A percentile compares a stretch with the other conserved stretches of the same genome.
Conservation (phyloP, 2,797 vertebrate species). For the Gymnoscopelus braueri region DNA sequence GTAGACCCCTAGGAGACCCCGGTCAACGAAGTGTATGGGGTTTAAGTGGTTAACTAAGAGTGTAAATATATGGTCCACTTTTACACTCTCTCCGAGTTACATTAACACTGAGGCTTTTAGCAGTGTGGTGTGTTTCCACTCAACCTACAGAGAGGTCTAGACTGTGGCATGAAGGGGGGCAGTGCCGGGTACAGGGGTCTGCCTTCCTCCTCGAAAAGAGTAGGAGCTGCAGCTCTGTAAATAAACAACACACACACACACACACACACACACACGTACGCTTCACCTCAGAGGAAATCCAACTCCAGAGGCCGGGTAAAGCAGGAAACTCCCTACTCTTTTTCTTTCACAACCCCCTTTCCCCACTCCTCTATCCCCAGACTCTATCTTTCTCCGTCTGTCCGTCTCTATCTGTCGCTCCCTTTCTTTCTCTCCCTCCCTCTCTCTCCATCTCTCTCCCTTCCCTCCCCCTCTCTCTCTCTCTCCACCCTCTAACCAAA, state of each 20-base stretch:
- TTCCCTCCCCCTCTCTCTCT: constrained; percentile 17
- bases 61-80: too few species aligned
- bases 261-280: constrained; percentile 41
- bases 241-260: constrained; percentile 70
- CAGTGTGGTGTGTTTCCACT: constrained; percentile 62
- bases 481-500: constrained; percentile 69
- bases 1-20: too few species aligned
- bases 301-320: constrained; percentile 52
- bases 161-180: constrained; percentile 21
- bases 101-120: too few species aligned
- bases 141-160: constrained; percentile 27
- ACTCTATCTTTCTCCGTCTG: not conserved
- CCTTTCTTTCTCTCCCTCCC: not conserved
- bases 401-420: not conserved
- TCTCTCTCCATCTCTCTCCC: not conserved
- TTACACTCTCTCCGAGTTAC: too few species aligned
- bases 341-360: not conserved
- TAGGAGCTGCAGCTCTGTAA: constrained; percentile 66
- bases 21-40: too few species aligned
- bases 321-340: constrained; percentile 66
- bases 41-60: too few species aligned
- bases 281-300: constrained; percentile 67
- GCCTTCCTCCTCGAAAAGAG: constrained; percentile 42
- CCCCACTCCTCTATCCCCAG: not conserved
- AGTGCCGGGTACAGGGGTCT: not conserved